A percentile compares a stretch with the other conserved stretches of the same genome.
Conservation (phyloP, 2,113 vertebrate species). For the Otolemur garnettii region DNA sequence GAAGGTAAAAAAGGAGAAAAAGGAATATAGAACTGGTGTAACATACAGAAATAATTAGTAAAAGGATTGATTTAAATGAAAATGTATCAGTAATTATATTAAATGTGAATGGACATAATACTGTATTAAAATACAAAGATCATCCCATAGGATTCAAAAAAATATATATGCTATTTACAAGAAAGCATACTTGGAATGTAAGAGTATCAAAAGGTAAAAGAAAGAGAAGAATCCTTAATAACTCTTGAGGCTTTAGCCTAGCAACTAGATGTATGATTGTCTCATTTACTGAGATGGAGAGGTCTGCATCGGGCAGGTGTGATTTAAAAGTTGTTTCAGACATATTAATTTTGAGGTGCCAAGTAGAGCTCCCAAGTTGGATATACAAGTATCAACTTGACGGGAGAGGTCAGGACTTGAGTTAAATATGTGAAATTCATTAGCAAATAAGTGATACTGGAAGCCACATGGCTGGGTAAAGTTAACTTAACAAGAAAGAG, state of each 20-base stretch:
- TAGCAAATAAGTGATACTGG: background rate
- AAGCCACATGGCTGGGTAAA: background rate
- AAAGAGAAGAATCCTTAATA: background rate
- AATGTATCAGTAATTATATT: conserved; percentile 18
- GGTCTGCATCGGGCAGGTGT: background rate
- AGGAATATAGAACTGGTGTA: background rate
- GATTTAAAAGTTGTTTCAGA: background rate
- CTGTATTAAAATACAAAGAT: conserved; percentile 10
- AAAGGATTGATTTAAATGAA: background rate
- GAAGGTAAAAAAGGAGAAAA: background rate
- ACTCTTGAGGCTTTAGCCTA: background rate
- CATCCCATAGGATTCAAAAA: background rate
- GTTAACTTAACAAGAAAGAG: conserved; percentile 11
- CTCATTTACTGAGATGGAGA: background rate
- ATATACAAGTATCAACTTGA: background rate
- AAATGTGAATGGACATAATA: background rate
- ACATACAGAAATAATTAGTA: background rate
- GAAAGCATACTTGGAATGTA: background rate
- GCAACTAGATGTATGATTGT: background rate
- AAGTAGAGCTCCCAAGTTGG: background rate
- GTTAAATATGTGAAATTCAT: background rate
- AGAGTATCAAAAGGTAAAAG: background rate
- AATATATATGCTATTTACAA: background rate
- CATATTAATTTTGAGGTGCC: background rate
- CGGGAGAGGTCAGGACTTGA: background rate